phyloP scores from a whole-genome alignment of 2,888 invertebrate species.

The Eilema sororculum region DNA sequence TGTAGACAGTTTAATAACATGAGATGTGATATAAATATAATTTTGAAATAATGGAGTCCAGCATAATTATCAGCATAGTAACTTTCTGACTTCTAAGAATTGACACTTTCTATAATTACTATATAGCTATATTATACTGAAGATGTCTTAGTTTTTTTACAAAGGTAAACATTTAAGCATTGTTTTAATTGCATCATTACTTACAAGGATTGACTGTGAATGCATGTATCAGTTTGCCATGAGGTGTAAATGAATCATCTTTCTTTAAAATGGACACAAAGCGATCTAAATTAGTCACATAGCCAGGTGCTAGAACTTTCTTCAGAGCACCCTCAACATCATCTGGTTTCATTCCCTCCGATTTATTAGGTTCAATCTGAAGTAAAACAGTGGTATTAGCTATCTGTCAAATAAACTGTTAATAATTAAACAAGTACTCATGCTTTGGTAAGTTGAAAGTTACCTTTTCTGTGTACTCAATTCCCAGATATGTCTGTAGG shows the following conservation, averaged over 20 bases:
- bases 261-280: conserved; percentile 90
- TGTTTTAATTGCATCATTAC: conserved; percentile 32
- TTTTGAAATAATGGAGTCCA: neutral
- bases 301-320: conserved; percentile 90
- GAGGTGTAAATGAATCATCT: conserved; percentile 92
- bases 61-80: neutral
- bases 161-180: neutral
- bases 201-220: conserved; percentile 83
- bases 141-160: neutral
- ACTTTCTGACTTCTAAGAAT: neutral
- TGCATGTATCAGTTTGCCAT: conserved; percentile 89
- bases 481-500: conserved; percentile 92
- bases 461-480: conserved; percentile 91
- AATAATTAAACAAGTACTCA: neutral
- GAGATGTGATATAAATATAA: neutral
- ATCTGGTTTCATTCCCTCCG: conserved; percentile 90
- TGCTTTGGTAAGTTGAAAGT: neutral
- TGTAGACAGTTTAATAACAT: too few species aligned
- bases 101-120: too few species aligned
- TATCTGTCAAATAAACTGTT: neutral
- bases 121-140: neutral
- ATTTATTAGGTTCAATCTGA: conserved; percentile 86
- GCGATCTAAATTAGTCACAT: conserved; percentile 90
- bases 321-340: conserved; percentile 90
- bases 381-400: neutral